Conservation (phyloP, 1,140 invertebrate species). For the Hylaeus anthracinus region DNA sequence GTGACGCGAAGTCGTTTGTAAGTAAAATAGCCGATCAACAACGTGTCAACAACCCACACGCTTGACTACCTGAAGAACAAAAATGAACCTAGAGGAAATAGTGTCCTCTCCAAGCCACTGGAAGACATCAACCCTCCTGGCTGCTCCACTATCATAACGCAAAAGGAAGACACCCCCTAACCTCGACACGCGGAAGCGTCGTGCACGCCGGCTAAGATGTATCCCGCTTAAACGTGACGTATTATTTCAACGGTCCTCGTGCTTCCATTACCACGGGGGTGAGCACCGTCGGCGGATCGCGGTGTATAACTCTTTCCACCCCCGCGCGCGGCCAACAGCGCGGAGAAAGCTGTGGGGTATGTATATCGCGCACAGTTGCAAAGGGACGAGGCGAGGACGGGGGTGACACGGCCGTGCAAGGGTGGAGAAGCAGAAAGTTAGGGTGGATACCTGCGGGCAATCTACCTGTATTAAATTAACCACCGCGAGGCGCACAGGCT, state of each 20-base stretch:
- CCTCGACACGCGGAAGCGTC: not conserved
- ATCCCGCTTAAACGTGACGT: constrained; percentile 61
- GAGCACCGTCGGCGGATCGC: constrained; percentile 39
- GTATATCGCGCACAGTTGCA: constrained; percentile 65
- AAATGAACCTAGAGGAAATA: not conserved
- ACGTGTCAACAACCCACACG: too few species aligned
- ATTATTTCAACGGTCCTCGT: constrained; percentile 67
- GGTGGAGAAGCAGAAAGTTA: constrained; percentile 61
- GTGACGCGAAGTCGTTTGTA: too few species aligned
- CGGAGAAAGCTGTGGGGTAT: constrained; percentile 35
- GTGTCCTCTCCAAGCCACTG: not conserved
- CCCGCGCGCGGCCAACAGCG: not conserved
- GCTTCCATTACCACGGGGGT: constrained; percentile 63
- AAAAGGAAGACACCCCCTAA: not conserved
- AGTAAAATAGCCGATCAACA: too few species aligned
- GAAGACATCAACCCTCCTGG: constrained; percentile 9
- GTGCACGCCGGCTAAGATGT: constrained; percentile 56
- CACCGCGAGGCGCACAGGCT: constrained; percentile 45
- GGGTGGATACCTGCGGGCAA: constrained; percentile 73
- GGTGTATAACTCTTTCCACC: constrained; percentile 43
- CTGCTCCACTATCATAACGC: too few species aligned
- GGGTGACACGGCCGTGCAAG: constrained; percentile 44
- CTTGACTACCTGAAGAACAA: not conserved
- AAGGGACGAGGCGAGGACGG: constrained; percentile 38
- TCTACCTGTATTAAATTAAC: constrained; percentile 77